phyloP scores from a whole-genome alignment of 1,140 invertebrate genomes.

The Formica selysi region DNA sequence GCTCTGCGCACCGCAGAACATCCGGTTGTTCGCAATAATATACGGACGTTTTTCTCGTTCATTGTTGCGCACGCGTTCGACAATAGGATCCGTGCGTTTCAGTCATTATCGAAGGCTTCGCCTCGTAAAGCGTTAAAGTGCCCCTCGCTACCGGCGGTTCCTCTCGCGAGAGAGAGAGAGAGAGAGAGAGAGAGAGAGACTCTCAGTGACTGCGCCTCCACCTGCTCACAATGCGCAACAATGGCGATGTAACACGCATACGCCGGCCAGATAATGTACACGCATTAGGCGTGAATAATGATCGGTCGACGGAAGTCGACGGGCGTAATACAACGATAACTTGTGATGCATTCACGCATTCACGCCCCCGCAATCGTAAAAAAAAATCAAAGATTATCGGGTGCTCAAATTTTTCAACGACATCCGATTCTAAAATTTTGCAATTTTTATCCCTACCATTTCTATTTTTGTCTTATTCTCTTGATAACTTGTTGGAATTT shows the following conservation, averaged over 20 bases:
- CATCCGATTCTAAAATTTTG: background rate
- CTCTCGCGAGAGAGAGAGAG: background rate
- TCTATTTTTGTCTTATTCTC: background rate
- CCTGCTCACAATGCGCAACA: constrained; percentile 40
- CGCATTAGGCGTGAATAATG: constrained; percentile 43
- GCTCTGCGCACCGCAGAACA: background rate
- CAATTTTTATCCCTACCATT: too few species aligned
- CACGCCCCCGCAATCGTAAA: background rate
- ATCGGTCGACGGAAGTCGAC: constrained; percentile 33
- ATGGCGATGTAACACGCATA: constrained; percentile 44
- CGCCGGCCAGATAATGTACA: constrained; percentile 32
- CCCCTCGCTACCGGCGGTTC: constrained; percentile 22
- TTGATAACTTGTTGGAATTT: background rate
- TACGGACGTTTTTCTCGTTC: constrained; percentile 14
- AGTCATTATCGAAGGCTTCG: constrained; percentile 31
- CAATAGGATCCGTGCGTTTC: constrained; percentile 48
- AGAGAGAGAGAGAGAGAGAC: too few species aligned
- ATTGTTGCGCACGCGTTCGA: constrained; percentile 35
- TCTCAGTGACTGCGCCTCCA: constrained; percentile 1
- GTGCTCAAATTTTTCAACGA: background rate
- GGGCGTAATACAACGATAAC: constrained; percentile 14
- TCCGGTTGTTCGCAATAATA: constrained; percentile 21
- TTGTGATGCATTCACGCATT: background rate
- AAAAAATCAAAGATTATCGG: background rate
- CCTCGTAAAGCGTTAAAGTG: constrained; percentile 35